Conservation (phyloP, 2,113 vertebrate genomes). For the Tamias sibiricus region DNA sequence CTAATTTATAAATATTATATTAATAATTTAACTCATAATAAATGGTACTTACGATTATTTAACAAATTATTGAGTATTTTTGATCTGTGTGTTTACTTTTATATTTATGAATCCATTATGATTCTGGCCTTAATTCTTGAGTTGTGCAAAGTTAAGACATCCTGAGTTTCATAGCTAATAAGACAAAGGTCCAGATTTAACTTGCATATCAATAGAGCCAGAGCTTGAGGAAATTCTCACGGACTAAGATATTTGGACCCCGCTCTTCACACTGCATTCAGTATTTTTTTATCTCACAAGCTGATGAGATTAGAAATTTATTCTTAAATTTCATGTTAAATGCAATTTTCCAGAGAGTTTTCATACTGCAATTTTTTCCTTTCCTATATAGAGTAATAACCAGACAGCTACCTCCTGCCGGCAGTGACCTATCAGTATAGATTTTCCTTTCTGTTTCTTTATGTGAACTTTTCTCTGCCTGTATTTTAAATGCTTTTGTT, state of each 20-base stretch:
- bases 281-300: background rate
- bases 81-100: background rate
- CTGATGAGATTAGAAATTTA: background rate
- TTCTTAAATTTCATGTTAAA: background rate
- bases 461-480: background rate
- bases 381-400: background rate
- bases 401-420: background rate
- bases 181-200: background rate
- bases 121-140: background rate
- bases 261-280: background rate
- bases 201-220: too few species aligned
- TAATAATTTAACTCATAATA: background rate
- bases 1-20: too few species aligned
- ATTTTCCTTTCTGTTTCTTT: slow-evolving; percentile 13
- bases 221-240: background rate
- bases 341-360: background rate
- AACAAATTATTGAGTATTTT: background rate
- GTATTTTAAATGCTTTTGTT: background rate
- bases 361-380: background rate
- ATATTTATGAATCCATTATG: background rate
- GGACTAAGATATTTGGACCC: background rate
- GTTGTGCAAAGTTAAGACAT: background rate
- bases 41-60: background rate
- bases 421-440: background rate
- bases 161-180: background rate